phyloP scores from a whole-genome alignment of 2,888 invertebrate species.

The Drosophila recens region DNA sequence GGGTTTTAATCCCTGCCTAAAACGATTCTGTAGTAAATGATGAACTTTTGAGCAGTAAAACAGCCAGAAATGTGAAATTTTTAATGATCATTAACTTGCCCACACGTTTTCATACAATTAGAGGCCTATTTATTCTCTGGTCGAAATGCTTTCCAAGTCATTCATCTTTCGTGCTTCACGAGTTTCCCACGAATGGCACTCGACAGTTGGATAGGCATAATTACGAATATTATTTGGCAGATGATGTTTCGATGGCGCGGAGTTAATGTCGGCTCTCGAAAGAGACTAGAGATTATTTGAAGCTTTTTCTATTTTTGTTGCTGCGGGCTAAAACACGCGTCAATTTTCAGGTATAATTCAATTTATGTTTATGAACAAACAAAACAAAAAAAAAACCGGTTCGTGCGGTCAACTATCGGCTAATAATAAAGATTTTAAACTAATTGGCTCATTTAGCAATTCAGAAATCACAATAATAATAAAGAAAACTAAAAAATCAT shows the following conservation, averaged over 20 bases:
- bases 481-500: slow-evolving; percentile 36
- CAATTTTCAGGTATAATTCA: slow-evolving; percentile 64
- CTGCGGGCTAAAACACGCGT: slow-evolving; percentile 29
- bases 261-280: slow-evolving; percentile 27
- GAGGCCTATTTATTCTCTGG: slow-evolving; percentile 45
- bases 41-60: neutral
- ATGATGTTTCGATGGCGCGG: slow-evolving; percentile 56
- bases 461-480: slow-evolving; percentile 19
- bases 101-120: slow-evolving; percentile 35
- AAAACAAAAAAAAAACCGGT: slow-evolving; percentile 52
- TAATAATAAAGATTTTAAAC: slow-evolving; percentile 79
- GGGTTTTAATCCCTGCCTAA: too few species aligned
- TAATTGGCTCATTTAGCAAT: slow-evolving; percentile 73
- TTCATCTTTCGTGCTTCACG: slow-evolving; percentile 44
- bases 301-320: slow-evolving; percentile 5
- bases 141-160: slow-evolving; percentile 37
- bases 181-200: slow-evolving; percentile 52
- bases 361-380: slow-evolving; percentile 52
- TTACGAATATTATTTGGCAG: slow-evolving; percentile 40
- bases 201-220: slow-evolving; percentile 29
- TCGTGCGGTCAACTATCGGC: slow-evolving; percentile 43
- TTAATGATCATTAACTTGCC: neutral
- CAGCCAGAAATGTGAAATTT: neutral
- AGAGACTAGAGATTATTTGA: slow-evolving; percentile 28
- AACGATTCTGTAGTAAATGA: neutral